Percentiles rank a stretch among this genome's conserved stretches.
Conservation (phyloP, 1,140 invertebrate species). For the Hirudo medicinalis region DNA sequence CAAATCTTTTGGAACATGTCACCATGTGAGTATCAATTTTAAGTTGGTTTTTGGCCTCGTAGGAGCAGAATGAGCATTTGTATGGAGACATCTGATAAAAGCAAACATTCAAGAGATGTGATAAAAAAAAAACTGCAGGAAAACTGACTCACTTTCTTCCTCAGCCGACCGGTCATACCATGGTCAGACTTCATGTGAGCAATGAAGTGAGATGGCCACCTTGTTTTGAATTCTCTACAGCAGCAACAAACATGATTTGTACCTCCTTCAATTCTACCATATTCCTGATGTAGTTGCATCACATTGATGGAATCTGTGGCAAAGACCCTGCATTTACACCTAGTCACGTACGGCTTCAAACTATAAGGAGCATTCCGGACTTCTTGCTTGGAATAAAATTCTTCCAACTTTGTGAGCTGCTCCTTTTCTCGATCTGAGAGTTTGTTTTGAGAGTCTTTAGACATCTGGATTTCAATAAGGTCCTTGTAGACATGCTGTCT, state of each 20-base stretch:
- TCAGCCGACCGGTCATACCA: constrained; percentile 11
- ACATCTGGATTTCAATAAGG: constrained; percentile 19
- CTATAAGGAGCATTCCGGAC: constrained; percentile 17
- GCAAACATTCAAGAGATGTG: too few species aligned
- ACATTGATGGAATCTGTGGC: constrained; percentile 17
- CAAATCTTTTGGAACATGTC: constrained; percentile 21
- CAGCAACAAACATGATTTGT: constrained; percentile 3
- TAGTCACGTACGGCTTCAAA: neutral
- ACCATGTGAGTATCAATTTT: constrained; percentile 14
- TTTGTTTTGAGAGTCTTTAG: constrained; percentile 18
- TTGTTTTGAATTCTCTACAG: constrained; percentile 14
- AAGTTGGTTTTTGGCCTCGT: constrained; percentile 17
- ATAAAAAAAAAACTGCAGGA: too few species aligned
- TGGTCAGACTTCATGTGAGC: constrained; percentile 20
- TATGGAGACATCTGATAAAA: constrained; percentile 1
- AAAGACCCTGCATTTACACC: constrained; percentile 10
- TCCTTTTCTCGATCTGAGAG: constrained; percentile 21
- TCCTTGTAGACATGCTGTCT: constrained; percentile 24
- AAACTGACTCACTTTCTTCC: neutral
- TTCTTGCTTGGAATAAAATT: constrained; percentile 17
- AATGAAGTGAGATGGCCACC: constrained; percentile 9
- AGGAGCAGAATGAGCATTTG: constrained; percentile 20
- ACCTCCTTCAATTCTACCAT: neutral
- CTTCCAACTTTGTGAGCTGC: constrained; percentile 22
- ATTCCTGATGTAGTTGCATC: constrained; percentile 19